These are phyloP conservation scores for Diarsia rubi DNA, from an alignment of 2,888 invertebrate species.

Conservation along the genomic window DNA sequence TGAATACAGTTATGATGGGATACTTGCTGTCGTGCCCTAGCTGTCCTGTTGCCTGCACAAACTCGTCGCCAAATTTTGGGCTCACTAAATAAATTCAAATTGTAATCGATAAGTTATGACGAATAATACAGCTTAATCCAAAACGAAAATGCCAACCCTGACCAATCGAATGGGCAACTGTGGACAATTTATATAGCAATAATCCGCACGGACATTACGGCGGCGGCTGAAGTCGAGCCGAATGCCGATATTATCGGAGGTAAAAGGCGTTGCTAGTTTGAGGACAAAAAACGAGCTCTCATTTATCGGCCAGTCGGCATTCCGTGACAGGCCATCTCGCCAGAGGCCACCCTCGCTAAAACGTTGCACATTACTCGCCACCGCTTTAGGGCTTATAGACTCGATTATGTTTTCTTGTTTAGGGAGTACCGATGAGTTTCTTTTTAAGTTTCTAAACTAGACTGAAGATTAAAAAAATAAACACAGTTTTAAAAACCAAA, in stretches of 20 bases:
- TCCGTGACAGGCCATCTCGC: conserved; percentile 81
- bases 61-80: too few species aligned
- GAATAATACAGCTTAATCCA: neutral
- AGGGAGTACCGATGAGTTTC: conserved; percentile 57
- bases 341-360: conserved; percentile 66
- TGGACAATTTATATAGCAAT: conserved; percentile 91
- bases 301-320: conserved; percentile 87
- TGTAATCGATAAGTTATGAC: too few species aligned
- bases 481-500: neutral
- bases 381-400: conserved; percentile 62
- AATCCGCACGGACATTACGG: conserved; percentile 89
- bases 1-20: neutral
- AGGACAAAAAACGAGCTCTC: conserved; percentile 90
- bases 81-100: too few species aligned
- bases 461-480: conserved; percentile 11
- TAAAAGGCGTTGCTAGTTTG: conserved; percentile 85
- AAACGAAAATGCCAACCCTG: conserved; percentile 78
- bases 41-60: too few species aligned
- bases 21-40: too few species aligned
- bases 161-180: conserved; percentile 86
- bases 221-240: conserved; percentile 69
- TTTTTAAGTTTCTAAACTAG: conserved; percentile 51
- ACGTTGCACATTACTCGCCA: conserved; percentile 67
- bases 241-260: conserved; percentile 88
- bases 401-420: conserved; percentile 64